Base-by-base conservation (phyloP, 2,797 vertebrate genomes). In the Paguma larvata region DNA sequence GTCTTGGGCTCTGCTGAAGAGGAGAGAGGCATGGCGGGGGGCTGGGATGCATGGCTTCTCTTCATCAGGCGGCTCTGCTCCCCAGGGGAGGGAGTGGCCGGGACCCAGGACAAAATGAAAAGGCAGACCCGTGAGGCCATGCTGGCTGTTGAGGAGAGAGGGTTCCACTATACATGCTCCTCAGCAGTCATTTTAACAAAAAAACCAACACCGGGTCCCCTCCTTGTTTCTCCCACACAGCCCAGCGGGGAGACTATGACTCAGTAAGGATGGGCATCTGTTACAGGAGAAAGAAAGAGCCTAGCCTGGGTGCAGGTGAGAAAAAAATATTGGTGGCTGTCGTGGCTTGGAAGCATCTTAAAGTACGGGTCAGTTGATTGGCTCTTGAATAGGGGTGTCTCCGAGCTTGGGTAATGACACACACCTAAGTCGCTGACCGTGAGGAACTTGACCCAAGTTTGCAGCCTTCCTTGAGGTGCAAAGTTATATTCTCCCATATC, bases 361-460 rank as follows among this genome's bases (percentile, higher is more conserved):
- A 65, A 86, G 18, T 68, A 12, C 14, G 63, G 27, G 51, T 32
- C 32, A 6, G 6, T 32, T 25, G 5, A 32, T 10, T 30, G 19
- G 30, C 65, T 38, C 75, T 48, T 19, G 63, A 68, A 10, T 46
- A 12, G 51, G 13, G 46, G 23, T 15, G n/a, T 62, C 34, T 67
- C n/a, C 4, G 0, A 14, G 21, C 2, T 1, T 2, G 8, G 0
- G 6, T 46, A 34, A 21, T 0, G 21, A 41, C 16, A 51, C 3
- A 34, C 0, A 0, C 32, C 46, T 48, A 53, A 44, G 15, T n/a
- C 3, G 0, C 67, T 41, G 68, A 32, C 4, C 0, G 15, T 63
- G 7, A 7, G 73, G 46, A 62, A 59, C 6, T 3, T 6, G 10
- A 13, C 2, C 5, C 0, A 7, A 34, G 56, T 16, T 32, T 0